Evolutionary conservation across 2,888 invertebrate species (phyloP), one percentile per base, ranked within the genome.

Genomic region (Formica aserva): DNA sequence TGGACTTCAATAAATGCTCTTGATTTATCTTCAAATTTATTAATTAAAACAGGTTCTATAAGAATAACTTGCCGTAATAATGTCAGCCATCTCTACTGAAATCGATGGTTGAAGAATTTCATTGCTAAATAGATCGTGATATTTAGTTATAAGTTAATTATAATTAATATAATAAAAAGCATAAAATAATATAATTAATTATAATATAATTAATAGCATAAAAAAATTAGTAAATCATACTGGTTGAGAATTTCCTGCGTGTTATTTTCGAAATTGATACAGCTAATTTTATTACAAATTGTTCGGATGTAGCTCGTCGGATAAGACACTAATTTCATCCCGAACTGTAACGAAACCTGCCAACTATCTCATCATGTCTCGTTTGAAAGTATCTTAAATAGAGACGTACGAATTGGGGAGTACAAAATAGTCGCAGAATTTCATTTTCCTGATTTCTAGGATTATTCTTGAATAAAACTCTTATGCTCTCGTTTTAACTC

Each of bases 371-470:
- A 22, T 22, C 22, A 29, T 8, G 45, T 60, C 41, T 22, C 9
- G n/a, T 55, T 52, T 55, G 35, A 22, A 29, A 71, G 8, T 18
- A 15, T 35, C 45, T 60, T 9, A 60, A 60, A 71, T 60, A 32
- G 57, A 22, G 22, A 71, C 41, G 41, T n/a, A 52, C 11, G 32
- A 32, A 0, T 72, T 4, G 41, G 18, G n/a, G 8, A 48, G 6
- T 48, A 48, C 48, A 48, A 48, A 60, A 41, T 11, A 69, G 38
- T 38, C 38, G 26, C 26, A 65, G 18, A 71, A 78, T 78, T 26
- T 32, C 4, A 71, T 60, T 71, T 78, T 78, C 18, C 5, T 26
- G 45, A 78, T 78, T 60, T 71, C 22, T 22, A 60, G 18, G 4
- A 45, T 1, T 41, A 52, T 35, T 45, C 11, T 69, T 22, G 22